Conservation (phyloP, 2,797 vertebrate genomes). For the Cuniculus paca region DNA sequence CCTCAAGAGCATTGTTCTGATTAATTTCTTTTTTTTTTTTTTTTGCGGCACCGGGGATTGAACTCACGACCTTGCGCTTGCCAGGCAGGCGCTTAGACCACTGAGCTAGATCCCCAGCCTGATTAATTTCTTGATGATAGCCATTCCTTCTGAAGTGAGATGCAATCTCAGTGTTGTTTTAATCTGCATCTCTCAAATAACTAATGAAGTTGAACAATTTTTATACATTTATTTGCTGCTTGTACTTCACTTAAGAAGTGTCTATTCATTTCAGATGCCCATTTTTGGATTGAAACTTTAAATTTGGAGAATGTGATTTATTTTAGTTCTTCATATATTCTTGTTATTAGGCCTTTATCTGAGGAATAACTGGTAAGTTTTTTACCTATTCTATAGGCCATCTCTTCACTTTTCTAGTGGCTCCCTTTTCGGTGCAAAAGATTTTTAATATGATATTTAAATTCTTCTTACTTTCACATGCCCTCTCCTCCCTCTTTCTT, state of each 20-base stretch:
- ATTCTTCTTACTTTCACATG: not conserved
- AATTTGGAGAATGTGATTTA: not conserved
- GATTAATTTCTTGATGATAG: not conserved
- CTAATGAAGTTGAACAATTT: not conserved
- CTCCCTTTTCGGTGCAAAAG: too few relatives aligned
- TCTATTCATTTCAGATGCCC: not conserved
- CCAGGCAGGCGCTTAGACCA: too few relatives aligned
- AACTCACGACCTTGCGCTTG: too few relatives aligned
- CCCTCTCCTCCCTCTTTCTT: not conserved
- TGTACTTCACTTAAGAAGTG: not conserved
- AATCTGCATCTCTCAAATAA: not conserved
- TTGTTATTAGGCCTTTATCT: not conserved
- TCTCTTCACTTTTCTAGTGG: not conserved
- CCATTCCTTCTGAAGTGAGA: not conserved
- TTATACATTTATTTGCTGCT: not conserved
- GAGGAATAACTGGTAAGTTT: not conserved
- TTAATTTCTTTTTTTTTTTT: too few relatives aligned
- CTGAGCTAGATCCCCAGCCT: too few relatives aligned
- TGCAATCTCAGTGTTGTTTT: not conserved
- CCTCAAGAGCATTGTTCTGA: not conserved
- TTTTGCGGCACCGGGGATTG: too few relatives aligned
- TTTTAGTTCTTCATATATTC: not conserved
- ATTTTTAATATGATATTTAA: not conserved
- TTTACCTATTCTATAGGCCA: not conserved
- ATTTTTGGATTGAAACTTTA: not conserved